Evolutionary conservation across 2,797 vertebrate species (phyloP), one percentile per base, ranked within the genome.

Genomic region (Hoplostethus mediterraneus): DNA sequence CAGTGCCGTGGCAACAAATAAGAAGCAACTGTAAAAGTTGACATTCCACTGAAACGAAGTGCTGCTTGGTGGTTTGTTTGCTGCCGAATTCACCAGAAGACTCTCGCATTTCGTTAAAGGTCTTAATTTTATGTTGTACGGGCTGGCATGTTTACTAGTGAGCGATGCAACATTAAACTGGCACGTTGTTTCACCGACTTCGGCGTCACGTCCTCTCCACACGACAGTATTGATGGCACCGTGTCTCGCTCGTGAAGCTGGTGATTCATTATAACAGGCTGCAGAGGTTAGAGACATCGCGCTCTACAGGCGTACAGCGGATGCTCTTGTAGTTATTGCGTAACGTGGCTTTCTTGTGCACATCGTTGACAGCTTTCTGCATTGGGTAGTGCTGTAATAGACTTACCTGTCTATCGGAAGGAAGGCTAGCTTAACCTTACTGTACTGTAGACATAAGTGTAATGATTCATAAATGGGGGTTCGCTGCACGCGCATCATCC

Each of bases 401-500:
- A 28, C 51, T 28, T 21, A 53, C 1, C 48, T 28, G 28, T 53
- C 21, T 21, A 21, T 21, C 21, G 21, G 21, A 21, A 21, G 5
- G 3, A 13, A 13, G 44, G 13, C 44, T 25, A 11, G 12, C 5
- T 12, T 8, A 5, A 28, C 5, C 33, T 36, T 8, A 45, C 5
- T 28, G 11, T 51, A 51, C n/a, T 25, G 17, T 51, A 9, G 7
- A 8, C 16, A 4, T 21, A 42, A 42, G 3, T 42, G 12, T 42
- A 2, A 11, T 31, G 52, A 12, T 62, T 30, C 7, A 31, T 8
- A 14, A 33, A 12, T 14, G 36, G 10, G 9, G 10, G 16, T 71
- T 52, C 21, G 16, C 13, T 21, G 9, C 16, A 28, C 4, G 28
- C 9, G 17, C 7, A 30, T 54, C 48, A 57, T 80, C 88, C 73